phyloP scores from a whole-genome alignment of 2,113 vertebrate species.

The Alosa alosa region DNA sequence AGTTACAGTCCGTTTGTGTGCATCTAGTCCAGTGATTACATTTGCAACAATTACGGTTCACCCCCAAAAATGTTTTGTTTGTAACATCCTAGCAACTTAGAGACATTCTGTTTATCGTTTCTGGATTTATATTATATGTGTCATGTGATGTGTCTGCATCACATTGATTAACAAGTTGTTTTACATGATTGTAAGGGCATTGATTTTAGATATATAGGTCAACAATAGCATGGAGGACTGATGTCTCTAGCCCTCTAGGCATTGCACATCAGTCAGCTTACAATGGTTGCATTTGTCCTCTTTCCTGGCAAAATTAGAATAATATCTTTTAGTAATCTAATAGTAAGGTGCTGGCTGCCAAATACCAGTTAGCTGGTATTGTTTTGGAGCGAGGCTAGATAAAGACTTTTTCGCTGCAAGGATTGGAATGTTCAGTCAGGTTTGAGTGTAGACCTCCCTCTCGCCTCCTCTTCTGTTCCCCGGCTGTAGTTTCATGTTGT shows the following conservation, averaged over 20 bases:
- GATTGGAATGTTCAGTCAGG: neutral
- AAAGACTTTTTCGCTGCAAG: neutral
- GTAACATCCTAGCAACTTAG: neutral
- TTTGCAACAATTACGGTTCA: neutral
- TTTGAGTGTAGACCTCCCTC: neutral
- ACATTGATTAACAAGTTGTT: neutral
- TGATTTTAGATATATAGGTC: neutral
- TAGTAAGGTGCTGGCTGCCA: too few species aligned
- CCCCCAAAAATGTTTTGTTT: neutral
- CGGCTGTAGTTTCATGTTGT: conserved; percentile 1
- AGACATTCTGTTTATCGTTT: neutral
- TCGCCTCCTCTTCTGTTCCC: neutral
- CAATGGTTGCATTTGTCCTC: neutral
- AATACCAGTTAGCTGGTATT: neutral
- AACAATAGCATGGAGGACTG: too few species aligned
- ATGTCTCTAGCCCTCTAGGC: neutral
- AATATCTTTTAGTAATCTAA: too few species aligned
- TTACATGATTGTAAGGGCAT: neutral
- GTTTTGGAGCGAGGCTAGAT: neutral
- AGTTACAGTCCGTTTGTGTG: neutral
- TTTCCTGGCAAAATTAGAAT: neutral
- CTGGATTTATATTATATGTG: neutral
- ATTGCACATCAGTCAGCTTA: neutral
- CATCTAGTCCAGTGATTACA: neutral
- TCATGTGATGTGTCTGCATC: neutral